phyloP scores from a whole-genome alignment of 2,888 invertebrate species.

The Patella pellucida region DNA sequence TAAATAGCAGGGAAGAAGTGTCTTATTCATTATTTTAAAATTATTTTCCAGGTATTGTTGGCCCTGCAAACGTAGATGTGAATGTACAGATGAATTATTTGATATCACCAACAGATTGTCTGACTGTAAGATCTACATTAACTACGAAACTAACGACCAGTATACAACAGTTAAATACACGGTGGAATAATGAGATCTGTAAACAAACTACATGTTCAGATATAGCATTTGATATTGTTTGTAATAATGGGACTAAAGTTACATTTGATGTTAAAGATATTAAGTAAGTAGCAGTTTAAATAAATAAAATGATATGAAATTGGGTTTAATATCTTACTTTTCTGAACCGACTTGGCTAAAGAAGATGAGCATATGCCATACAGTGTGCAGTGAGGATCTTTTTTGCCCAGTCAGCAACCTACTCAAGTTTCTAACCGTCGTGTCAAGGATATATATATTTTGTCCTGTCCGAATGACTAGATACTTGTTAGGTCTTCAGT shows the following conservation, averaged over 20 bases:
- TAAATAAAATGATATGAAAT: too few species aligned
- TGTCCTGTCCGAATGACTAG: too few species aligned
- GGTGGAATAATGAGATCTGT: not conserved
- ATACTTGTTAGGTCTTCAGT: too few species aligned
- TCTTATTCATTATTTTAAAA: not conserved
- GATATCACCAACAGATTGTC: not conserved
- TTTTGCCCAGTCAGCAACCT: too few species aligned
- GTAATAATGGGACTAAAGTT: not conserved
- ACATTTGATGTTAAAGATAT: not conserved
- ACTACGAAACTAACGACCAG: not conserved
- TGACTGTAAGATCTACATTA: not conserved
- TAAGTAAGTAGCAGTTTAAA: not conserved
- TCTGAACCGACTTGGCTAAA: too few species aligned
- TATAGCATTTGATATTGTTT: not conserved
- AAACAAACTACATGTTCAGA: not conserved
- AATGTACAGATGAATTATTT: not conserved
- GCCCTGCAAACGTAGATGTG: not conserved
- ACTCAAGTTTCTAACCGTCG: too few species aligned
- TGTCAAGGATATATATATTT: too few species aligned
- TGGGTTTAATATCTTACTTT: too few species aligned
- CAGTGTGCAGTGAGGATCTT: too few species aligned
- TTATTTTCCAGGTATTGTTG: not conserved
- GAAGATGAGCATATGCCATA: too few species aligned
- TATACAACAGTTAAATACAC: not conserved
- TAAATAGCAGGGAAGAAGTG: not conserved